Conservation (phyloP, 2,888 invertebrate species). For the Noctua pronuba region DNA sequence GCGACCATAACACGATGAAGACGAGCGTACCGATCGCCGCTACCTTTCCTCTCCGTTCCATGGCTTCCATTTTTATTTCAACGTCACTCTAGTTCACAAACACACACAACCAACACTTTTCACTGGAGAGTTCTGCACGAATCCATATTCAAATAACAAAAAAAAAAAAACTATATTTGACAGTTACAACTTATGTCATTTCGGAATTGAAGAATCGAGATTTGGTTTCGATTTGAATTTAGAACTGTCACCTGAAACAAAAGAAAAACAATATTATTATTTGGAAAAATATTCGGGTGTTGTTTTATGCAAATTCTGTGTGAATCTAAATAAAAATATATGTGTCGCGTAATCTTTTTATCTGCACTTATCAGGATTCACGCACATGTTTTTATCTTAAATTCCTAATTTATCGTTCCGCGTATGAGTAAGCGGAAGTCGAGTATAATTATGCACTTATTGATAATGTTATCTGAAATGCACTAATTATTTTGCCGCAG, state of each 20-base stretch:
- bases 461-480: constrained; percentile 4
- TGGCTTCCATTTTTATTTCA: constrained; percentile 84
- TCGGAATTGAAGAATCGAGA: constrained; percentile 28
- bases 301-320: constrained; percentile 11
- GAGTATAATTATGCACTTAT: background rate
- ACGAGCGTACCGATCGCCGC: constrained; percentile 76
- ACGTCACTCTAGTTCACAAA: constrained; percentile 53
- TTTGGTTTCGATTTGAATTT: constrained; percentile 26
- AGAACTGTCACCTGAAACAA: constrained; percentile 69
- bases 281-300: constrained; percentile 15
- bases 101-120: constrained; percentile 64
- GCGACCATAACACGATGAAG: constrained; percentile 82
- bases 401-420: constrained; percentile 8
- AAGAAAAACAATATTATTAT: constrained; percentile 42
- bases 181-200: constrained; percentile 51
- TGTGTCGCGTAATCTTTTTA: constrained; percentile 24
- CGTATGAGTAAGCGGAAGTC: background rate
- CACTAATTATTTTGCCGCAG: background rate
- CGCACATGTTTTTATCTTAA: constrained; percentile 14
- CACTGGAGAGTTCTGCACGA: constrained; percentile 66
- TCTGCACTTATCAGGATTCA: constrained; percentile 12
- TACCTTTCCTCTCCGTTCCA: constrained; percentile 82
- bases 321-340: constrained; percentile 22
- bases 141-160: constrained; percentile 65
- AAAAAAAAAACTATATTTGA: constrained; percentile 30